Percentiles rank a stretch among this genome's conserved stretches.
Conservation (phyloP, 2,888 invertebrate species). For the Lasioglossum zephyrum region DNA sequence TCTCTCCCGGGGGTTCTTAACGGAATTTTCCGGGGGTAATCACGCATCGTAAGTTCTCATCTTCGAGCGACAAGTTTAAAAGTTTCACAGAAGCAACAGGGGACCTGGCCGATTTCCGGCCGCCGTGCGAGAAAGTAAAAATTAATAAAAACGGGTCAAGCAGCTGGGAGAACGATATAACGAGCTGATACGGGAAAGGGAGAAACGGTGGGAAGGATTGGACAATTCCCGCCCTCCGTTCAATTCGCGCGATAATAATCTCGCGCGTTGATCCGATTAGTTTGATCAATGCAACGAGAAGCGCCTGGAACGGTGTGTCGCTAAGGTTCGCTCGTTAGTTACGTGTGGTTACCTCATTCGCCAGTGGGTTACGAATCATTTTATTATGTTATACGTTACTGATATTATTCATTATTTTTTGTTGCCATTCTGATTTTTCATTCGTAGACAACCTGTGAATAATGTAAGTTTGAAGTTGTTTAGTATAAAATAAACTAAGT, state of each 20-base stretch:
- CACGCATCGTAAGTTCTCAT: constrained; percentile 22
- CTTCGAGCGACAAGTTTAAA: constrained; percentile 19
- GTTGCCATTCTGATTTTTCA: background rate
- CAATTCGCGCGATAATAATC: constrained; percentile 49
- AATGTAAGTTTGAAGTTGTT: background rate
- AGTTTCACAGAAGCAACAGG: constrained; percentile 21
- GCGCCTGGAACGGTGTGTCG: constrained; percentile 26
- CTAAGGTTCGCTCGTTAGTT: constrained; percentile 66
- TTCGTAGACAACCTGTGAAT: background rate
- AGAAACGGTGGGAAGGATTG: constrained; percentile 14
- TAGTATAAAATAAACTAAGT: background rate
- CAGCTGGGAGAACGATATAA: background rate
- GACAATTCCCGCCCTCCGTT: constrained; percentile 8
- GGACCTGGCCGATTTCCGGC: background rate
- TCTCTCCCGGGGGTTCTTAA: constrained; percentile 37
- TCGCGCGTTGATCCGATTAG: constrained; percentile 48
- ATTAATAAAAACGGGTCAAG: constrained; percentile 42
- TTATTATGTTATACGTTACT: background rate
- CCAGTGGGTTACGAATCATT: constrained; percentile 33
- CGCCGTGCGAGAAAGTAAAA: constrained; percentile 5
- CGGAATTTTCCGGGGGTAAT: constrained; percentile 36
- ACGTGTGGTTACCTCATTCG: constrained; percentile 49
- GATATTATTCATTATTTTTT: background rate
- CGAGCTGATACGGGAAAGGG: background rate
- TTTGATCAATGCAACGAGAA: constrained; percentile 44